Base-by-base conservation (phyloP, 2,113 vertebrate genomes). In the Semnornis frantzii region DNA sequence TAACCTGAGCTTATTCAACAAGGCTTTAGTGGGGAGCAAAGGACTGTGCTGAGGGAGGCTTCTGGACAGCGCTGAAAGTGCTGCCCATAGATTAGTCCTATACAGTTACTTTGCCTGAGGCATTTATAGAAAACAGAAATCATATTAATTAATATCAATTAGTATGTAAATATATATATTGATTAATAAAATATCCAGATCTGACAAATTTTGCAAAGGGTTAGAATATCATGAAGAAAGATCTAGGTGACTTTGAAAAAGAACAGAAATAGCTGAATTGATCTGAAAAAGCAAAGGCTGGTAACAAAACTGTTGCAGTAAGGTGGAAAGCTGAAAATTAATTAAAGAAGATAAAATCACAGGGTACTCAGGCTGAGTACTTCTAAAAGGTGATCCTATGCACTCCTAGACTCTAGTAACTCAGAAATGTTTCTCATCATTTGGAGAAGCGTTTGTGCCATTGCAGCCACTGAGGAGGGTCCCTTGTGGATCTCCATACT, bases 261-360 rank as follows among this genome's bases (percentile, higher is more conserved):
- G 71, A 58, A 30, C 15, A 65, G 70, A 84, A 92, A 75, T 15
- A 75, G 21, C 21, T 87, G 70, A 75, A 89, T 78, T 94, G 79
- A 34, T 65, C 75, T 46, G n/a, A 16, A 73, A 63, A 85, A 73
- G 30, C 27, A 89, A 89, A 89, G n/a, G 17, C 63, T 72, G 23
- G 64, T 74, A 81, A 74, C 46, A 93, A 85, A 91, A 86, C 48
- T 19, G 24, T 62, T 62, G 12, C 13, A 2, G 57, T 70, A 85
- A 92, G 68, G 80, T 28, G 19, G 65, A 82, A 89, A 80, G 82
- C 42, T 93, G 39, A 90, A 93, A 93, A 93, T 76, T 69, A 82
- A 92, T 81, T 91, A 89, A 59, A 84, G 52, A 75, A 76, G 76
- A 76, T 82, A 75, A 82, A 93, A 92, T 94, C 76, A 88, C 60